Evolutionary conservation across 2,888 invertebrate species (phyloP).

Genomic region (Agonum fuliginosum): DNA sequence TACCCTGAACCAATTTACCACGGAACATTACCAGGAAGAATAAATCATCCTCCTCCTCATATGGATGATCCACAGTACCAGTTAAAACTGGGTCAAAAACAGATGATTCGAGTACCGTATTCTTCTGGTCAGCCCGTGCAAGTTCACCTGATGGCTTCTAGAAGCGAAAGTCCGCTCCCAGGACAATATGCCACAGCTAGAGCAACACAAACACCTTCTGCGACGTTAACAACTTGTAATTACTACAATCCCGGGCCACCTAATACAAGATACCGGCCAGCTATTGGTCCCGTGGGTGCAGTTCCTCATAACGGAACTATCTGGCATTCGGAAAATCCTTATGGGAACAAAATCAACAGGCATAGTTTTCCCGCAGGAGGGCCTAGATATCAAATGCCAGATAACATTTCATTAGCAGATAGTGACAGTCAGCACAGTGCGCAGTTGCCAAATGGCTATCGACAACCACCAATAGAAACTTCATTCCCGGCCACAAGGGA

Average conservation of each 20-base stretch:
- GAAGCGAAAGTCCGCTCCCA: slow-evolving; percentile 71
- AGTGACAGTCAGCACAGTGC: slow-evolving; percentile 68
- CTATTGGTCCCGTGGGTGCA: slow-evolving; percentile 65
- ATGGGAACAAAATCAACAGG: slow-evolving; percentile 68
- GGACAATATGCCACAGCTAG: slow-evolving; percentile 71
- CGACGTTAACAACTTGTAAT: slow-evolving; percentile 66
- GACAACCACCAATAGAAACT: slow-evolving; percentile 65
- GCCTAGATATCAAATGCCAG: slow-evolving; percentile 67
- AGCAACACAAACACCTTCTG: slow-evolving; percentile 70
- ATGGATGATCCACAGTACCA: slow-evolving; percentile 68
- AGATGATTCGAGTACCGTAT: slow-evolving; percentile 66
- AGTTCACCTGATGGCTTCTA: slow-evolving; percentile 68
- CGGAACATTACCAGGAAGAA: slow-evolving; percentile 66
- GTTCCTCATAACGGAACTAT: slow-evolving; percentile 64
- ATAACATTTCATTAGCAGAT: slow-evolving; percentile 69
- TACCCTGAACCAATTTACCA: slow-evolving; percentile 70
- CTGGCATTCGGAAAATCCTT: slow-evolving; percentile 68
- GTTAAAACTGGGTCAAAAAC: slow-evolving; percentile 66
- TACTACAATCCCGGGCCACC: slow-evolving; percentile 66
- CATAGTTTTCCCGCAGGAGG: slow-evolving; percentile 69
- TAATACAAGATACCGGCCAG: slow-evolving; percentile 68
- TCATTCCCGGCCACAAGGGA: slow-evolving; percentile 64
- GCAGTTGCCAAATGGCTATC: slow-evolving; percentile 67
- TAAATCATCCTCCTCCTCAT: slow-evolving; percentile 62
- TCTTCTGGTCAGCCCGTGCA: slow-evolving; percentile 63